Conservation (phyloP, 2,113 vertebrate genomes). For the Rousettus leschenaultii region DNA sequence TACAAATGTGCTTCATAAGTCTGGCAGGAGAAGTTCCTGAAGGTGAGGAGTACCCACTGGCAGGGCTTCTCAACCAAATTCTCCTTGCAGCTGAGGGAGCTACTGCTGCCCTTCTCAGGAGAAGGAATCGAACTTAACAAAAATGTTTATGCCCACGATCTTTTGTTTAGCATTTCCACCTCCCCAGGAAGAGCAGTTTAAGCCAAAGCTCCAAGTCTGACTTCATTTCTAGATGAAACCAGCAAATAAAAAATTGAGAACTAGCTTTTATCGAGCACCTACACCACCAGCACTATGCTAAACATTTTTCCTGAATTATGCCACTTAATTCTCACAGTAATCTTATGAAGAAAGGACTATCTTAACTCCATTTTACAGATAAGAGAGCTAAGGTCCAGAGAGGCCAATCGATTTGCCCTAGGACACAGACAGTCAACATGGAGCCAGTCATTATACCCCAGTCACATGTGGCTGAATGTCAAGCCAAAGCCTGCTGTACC, state of each 20-base stretch:
- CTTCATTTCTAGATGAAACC: background rate
- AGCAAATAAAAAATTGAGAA: background rate
- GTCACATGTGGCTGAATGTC: background rate
- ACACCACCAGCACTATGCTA: background rate
- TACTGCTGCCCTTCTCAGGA: background rate
- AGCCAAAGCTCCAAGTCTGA: background rate
- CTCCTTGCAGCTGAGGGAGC: background rate
- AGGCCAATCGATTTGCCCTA: background rate
- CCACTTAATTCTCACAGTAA: background rate
- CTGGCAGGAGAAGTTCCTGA: background rate
- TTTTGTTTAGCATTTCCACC: background rate
- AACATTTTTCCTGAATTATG: background rate
- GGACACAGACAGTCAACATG: background rate
- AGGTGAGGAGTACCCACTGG: background rate
- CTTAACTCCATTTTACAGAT: background rate
- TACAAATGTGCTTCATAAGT: background rate
- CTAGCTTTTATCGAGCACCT: fast-evolving
- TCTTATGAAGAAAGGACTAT: background rate
- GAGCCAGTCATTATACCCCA: background rate
- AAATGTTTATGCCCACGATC: background rate
- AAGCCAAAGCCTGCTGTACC: background rate
- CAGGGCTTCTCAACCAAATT: background rate
- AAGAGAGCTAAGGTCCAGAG: background rate
- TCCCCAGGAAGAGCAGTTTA: background rate
- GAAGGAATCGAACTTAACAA: background rate